phyloP scores from a whole-genome alignment of 2,888 invertebrate species.

The Sphaerophoria taeniata region DNA sequence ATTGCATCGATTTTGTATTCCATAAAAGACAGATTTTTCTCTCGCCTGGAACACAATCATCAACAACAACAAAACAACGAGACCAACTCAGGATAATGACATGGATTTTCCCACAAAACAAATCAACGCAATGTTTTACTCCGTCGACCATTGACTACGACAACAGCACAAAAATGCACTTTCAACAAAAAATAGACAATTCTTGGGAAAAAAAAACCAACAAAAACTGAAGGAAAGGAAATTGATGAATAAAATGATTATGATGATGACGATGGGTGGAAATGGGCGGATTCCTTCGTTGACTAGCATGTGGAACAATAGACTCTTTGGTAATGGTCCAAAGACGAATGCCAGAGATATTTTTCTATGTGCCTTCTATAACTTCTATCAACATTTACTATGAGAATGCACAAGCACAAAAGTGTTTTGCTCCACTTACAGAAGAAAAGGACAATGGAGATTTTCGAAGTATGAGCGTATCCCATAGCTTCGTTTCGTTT shows the following conservation, averaged over 20 bases:
- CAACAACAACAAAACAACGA: background rate
- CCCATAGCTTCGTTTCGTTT: slow-evolving; percentile 21
- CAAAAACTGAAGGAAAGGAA: slow-evolving; percentile 17
- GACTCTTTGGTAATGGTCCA: slow-evolving; percentile 2
- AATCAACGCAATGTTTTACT: slow-evolving; percentile 37
- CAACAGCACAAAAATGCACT: slow-evolving; percentile 32
- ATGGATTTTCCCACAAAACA: slow-evolving; percentile 57
- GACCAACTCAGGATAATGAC: slow-evolving; percentile 63
- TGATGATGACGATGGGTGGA: slow-evolving; percentile 11
- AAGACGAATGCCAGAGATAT: slow-evolving; percentile 24
- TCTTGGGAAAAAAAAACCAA: slow-evolving; percentile 7
- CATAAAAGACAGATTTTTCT: slow-evolving; percentile 30
- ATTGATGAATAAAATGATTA: slow-evolving; percentile 51
- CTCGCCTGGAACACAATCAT: background rate
- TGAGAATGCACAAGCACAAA: slow-evolving; percentile 42
- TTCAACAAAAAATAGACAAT: background rate
- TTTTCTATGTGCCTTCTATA: background rate
- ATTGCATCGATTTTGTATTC: slow-evolving; percentile 50
- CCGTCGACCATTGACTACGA: slow-evolving; percentile 19
- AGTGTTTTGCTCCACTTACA: slow-evolving; percentile 66
- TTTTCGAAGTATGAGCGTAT: slow-evolving; percentile 2
- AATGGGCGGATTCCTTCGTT: slow-evolving; percentile 28
- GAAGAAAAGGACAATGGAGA: slow-evolving; percentile 53
- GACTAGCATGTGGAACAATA: slow-evolving; percentile 12
- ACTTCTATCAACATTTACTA: slow-evolving; percentile 38